Evolutionary conservation across 2,797 vertebrate genomes (phyloP), one percentile per base, ranked within the genome.

Genomic region (Crocodylus rhombifer): DNA sequence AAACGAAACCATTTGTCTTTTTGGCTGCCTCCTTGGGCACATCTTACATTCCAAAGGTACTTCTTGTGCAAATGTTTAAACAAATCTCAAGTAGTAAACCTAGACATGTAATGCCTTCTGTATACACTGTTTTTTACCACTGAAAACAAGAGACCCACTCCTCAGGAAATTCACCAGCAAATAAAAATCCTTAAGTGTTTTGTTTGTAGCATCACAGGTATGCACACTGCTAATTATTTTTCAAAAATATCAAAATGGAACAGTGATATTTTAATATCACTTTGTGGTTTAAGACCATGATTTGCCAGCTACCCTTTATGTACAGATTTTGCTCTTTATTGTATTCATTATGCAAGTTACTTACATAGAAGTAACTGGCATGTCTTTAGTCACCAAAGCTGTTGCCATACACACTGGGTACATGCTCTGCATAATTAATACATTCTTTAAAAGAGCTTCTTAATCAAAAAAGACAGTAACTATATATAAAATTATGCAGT

Each of bases 401-500:
- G 65, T 58, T 90, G 58, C 76, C 84, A 81, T 28, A 86, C 90
- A 88, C 69, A 51, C 10, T 92, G 80, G 81, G 71, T 67, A 89
- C 0, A 4, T 82, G 95, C 6, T 82, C 73, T 79, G 62, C 30
- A 84, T 82, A 56, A 94, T 93, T 96, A 96, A 95, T 96, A 97
- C 82, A 84, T 21, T 90, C 65, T 93, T 95, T 95, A 94, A 93
- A 95, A 71, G 91, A 82, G 57, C 90, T 92, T 80, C 90, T 88
- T 96, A 95, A 96, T 91, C 57, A 89, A 95, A 96, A 95, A 95
- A 75, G 73, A 95, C 81, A 97, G 65, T 90, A 96, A 97, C 92
- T 95, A 87, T 80, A 95, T 23, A 30, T 82, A 93, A 97, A 97
- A 97, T 71, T 83, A 92, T 96, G 74, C 56, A 88, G 30, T 89